These are phyloP conservation scores for Boulengeromyrus knoepffleri DNA, from an alignment of 2,113 vertebrate genomes.

Conservation along the genomic window DNA sequence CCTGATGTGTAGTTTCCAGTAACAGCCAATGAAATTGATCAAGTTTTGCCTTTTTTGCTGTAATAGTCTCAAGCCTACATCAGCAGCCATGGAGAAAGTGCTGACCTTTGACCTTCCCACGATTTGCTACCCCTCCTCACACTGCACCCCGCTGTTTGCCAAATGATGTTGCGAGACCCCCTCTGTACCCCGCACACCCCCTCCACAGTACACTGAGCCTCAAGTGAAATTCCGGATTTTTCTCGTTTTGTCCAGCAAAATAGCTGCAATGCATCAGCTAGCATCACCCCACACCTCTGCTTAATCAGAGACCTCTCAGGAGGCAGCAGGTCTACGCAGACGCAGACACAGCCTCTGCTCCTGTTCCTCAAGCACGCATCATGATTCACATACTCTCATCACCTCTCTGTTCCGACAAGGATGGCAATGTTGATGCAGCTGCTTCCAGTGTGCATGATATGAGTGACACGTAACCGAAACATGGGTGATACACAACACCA, in stretches of 20 bases:
- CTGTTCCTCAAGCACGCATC: not conserved
- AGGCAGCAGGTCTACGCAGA: not conserved
- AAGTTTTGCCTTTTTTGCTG: not conserved
- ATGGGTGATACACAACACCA: not conserved
- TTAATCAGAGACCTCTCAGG: not conserved
- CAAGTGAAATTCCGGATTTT: not conserved
- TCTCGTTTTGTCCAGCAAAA: not conserved
- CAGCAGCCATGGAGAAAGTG: not conserved
- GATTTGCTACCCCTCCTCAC: not conserved
- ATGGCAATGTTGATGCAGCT: not conserved
- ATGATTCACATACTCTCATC: not conserved
- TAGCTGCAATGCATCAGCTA: not conserved
- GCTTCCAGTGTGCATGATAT: not conserved
- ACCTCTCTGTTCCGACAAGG: not conserved
- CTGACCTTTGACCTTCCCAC: not conserved
- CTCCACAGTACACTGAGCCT: not conserved
- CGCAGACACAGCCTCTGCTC: not conserved
- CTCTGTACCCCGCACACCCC: not conserved
- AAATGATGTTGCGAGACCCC: not conserved
- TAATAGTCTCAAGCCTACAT: not conserved
- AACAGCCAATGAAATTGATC: not conserved
- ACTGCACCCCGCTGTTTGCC: not conserved
- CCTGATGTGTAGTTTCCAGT: not conserved
- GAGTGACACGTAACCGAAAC: not conserved
- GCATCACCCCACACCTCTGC: not conserved